These are phyloP conservation scores for Micrastur ruficollis DNA, from an alignment of 2,797 vertebrate species.

Conservation along the genomic window DNA sequence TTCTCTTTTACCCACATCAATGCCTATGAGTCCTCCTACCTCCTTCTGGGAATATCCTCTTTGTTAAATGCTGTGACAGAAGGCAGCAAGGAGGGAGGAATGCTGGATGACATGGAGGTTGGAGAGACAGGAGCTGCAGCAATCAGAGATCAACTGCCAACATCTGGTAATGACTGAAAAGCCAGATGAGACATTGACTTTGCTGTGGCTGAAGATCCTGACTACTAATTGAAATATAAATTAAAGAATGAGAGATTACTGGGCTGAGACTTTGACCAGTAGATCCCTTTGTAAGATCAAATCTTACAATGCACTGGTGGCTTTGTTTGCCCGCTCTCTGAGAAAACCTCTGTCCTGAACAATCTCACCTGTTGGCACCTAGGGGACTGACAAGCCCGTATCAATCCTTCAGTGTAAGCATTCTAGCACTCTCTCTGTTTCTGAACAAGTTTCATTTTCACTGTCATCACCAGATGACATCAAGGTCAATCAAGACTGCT, in stretches of 20 bases:
- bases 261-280: neutral
- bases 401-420: neutral
- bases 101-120: fast-evolving
- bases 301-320: neutral
- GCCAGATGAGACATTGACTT: neutral
- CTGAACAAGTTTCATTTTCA: neutral
- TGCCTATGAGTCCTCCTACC: neutral
- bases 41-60: neutral
- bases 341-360: neutral
- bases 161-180: neutral
- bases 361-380: neutral
- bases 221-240: neutral
- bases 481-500: neutral
- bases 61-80: neutral
- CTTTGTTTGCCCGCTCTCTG: neutral
- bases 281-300: neutral
- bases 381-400: neutral
- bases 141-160: neutral
- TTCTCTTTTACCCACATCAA: neutral
- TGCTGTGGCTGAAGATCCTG: neutral
- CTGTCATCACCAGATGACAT: neutral
- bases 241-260: neutral
- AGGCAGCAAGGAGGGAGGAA: neutral
- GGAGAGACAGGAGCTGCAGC: neutral
- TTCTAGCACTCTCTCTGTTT: neutral